Percentiles rank a stretch among this genome's conserved stretches.
phyloP scores from a whole-genome alignment of 2,113 vertebrate species.

The Microcebus jonahi region DNA sequence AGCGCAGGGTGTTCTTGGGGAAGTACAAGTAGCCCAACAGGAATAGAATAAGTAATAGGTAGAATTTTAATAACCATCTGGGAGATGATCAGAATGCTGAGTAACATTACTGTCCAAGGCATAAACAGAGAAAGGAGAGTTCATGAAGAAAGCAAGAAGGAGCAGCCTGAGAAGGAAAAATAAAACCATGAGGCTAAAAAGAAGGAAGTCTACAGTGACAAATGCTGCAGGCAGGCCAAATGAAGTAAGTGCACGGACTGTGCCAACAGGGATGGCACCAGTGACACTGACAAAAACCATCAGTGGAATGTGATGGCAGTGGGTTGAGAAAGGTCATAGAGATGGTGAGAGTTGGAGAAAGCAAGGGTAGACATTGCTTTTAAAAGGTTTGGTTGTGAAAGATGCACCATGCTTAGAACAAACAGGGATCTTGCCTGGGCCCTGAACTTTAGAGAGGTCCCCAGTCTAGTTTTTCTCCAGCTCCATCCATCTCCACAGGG shows the following conservation, averaged over 20 bases:
- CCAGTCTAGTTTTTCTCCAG: not conserved
- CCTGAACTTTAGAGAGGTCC: not conserved
- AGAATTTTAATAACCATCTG: not conserved
- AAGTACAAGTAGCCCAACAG: not conserved
- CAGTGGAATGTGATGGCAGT: not conserved
- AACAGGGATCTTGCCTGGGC: not conserved
- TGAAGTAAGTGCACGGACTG: not conserved
- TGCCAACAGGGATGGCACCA: not conserved
- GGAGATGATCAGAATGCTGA: not conserved
- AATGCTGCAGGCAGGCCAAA: not conserved
- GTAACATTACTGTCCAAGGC: not conserved
- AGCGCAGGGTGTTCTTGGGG: not conserved
- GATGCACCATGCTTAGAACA: not conserved
- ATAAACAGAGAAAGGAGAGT: not conserved
- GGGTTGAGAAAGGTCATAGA: not conserved
- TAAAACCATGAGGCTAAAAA: not conserved
- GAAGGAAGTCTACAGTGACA: not conserved
- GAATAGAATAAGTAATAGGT: not conserved
- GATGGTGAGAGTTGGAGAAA: not conserved
- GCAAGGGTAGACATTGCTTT: not conserved
- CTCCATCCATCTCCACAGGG: not conserved
- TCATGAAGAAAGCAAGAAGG: not conserved
- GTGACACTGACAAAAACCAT: not conserved
- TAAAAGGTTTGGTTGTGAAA: not conserved
- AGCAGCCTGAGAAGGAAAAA: not conserved